Evolutionary conservation across 2,888 invertebrate species (phyloP), one percentile per base, ranked within the genome.

Genomic region (Lasioglossum vierecki): DNA sequence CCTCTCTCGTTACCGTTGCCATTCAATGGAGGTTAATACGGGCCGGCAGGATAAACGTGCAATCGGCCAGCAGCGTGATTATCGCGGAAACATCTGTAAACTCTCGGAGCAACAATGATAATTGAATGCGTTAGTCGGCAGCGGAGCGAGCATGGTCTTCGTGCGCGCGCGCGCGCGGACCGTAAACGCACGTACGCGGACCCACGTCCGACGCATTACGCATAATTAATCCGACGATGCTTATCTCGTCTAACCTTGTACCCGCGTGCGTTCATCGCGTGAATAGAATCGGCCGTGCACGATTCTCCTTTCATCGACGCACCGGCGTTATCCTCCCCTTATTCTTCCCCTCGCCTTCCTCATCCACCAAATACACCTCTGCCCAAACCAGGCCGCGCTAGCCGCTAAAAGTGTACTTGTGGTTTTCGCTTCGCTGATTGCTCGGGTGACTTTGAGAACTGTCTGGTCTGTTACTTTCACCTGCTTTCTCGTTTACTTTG

Each of bases 191-290:
- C 86, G 80, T 79, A 70, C 78, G 73, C 82, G 76, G 49, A 68
- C 75, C 66, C 79, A 86, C 82, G 76, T 87, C 74, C 87, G 83
- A 87, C 86, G 92, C 93, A 92, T 93, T 92, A 92, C 91, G 93
- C 93, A 92, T 93, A 93, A 93, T 93, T 93, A 93, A 93, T 92
- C 91, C 91, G 79, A 79, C 88, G 92, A 92, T 92, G 87, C 80
- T 84, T 92, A 92, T 92, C 91, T 88, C 82, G 76, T 79, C 88
- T 88, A 90, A 91, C 88, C 91, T 88, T 86, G 89, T 85, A 87
- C 78, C 88, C 79, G 80, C 71, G 83, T 77, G 63, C 86, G 88
- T 86, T 83, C 88, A 71, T 87, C 88, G 91, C 86, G 90, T 85
- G 91, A 91, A 91, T 91, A 89, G 90, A 91, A 90, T 88, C 88